Base-by-base conservation (phyloP, 2,888 invertebrate genomes). In the Limenitis camilla region DNA sequence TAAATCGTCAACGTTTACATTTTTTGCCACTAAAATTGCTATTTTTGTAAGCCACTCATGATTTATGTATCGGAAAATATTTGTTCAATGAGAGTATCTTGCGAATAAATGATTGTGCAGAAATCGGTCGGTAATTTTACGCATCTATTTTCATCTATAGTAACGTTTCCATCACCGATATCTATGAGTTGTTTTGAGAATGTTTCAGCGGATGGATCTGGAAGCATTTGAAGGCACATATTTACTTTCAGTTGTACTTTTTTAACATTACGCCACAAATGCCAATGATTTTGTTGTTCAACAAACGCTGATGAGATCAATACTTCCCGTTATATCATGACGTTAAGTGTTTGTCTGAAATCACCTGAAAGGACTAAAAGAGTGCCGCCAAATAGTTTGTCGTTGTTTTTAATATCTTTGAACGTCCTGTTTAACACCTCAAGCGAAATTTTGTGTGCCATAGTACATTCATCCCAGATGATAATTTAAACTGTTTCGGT, bases 11-110 rank as follows among this genome's bases (percentile, higher is more conserved):
- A 35, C 69, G 54, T 67, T 67, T 7, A 61, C 56, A 58, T 71
- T 72, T 62, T 67, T 70, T 51, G 71, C 63, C 33, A 67, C 66
- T 40, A 72, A 66, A 61, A 75, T 72, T 6, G 66, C 66, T 52
- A 68, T 48, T 61, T 70, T 63, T 49, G 53, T 33, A 8, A 74
- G 61, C 67, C 66, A 69, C 45, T 53, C 53, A 64, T 65, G 61
- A 62, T 69, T 63, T 40, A 49, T 45, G 53, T 67, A 66, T 69
- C 60, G 40, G 62, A 61, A 53, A 66, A 65, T 51, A 65, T 61
- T 9, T 49, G 29, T 29, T 65, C 58, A 63, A 67, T n/a, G n/a
- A n/a, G n/a, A n/a, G n/a, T n/a, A n/a, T n/a, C 35, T 65, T 67
- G 63, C 56, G 66, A 67, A 61, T 66, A 53, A 53, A 36, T 54